phyloP scores from a whole-genome alignment of 2,113 vertebrate genomes.

The Mustela nigripes region DNA sequence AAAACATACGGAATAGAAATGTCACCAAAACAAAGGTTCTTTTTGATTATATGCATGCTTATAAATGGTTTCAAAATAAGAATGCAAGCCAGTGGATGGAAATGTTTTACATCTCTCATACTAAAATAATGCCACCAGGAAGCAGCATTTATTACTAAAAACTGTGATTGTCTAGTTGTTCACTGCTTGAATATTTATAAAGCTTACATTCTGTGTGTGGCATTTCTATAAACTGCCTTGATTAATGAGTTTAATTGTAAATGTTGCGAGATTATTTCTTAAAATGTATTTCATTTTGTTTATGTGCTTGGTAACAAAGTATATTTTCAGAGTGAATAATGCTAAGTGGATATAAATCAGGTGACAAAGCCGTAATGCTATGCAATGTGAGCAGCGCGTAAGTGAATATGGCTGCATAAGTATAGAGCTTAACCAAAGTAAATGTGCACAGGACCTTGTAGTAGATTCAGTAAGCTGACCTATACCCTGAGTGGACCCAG shows the following conservation, averaged over 20 bases:
- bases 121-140: conserved; percentile 49
- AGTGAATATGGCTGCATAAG: background rate
- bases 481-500: background rate
- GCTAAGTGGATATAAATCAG: conserved; percentile 17
- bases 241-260: conserved; percentile 82
- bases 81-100: background rate
- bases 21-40: conserved; percentile 59
- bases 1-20: conserved; percentile 62
- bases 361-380: background rate
- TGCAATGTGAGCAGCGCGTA: background rate
- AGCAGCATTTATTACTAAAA: conserved; percentile 40
- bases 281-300: conserved; percentile 70
- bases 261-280: conserved; percentile 62
- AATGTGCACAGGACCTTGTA: background rate
- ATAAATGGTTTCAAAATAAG: conserved; percentile 68
- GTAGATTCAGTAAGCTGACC: background rate
- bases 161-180: conserved; percentile 61
- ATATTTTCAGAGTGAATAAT: conserved; percentile 46
- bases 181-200: conserved; percentile 74
- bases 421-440: background rate
- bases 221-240: conserved; percentile 73
- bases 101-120: background rate
- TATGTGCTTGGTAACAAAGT: conserved; percentile 50
- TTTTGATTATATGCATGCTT: conserved; percentile 43
- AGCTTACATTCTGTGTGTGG: conserved; percentile 41